Base-by-base conservation (phyloP, 2,888 invertebrate species). In the Willowsia nigromaculata region DNA sequence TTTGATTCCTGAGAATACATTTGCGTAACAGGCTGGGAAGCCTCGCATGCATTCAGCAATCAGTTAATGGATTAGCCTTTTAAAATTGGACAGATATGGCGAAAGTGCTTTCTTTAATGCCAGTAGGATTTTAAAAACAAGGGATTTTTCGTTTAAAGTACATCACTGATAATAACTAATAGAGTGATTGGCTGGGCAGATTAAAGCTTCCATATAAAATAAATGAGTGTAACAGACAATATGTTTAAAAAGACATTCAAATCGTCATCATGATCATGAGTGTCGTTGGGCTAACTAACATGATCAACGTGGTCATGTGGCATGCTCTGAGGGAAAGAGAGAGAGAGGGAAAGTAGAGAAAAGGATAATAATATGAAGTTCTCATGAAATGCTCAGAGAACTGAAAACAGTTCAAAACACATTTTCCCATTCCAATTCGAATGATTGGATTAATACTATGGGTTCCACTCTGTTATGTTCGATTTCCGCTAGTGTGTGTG, bases 401-500 rank as follows among this genome's bases (percentile, higher is more conserved):
- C 62, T 81, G 43, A 62, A n/a, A n/a, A n/a, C n/a, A n/a, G n/a
- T n/a, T n/a, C n/a, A n/a, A n/a, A 81, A 81, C 62, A 62, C 81
- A 81, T 81, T 81, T 76, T 76, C 50, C 62, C 81, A 59, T 81
- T 59, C 40, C 81, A 59, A 43, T 81, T 62, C 62, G 81, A 62
- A 81, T 76, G 76, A 76, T 81, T 81, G 62, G 81, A 81, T 81
- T 81, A 81, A 81, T 81, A 59, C 62, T 62, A 62, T 81, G 59
- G 81, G 43, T 81, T 81, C 81, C 40, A 81, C 81, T 59, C 56
- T 62, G 76, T 76, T 76, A 76, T 76, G 76, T 81, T 59, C 81
- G 59, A 81, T 81, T 81, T 81, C 81, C 62, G 82, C 37, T 65
- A 62, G 25, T 7, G 37, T 25, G 76, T 47, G 40, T 2, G 18